Evolutionary conservation across 2,113 vertebrate species (phyloP).

Genomic region (Cacatua alba): DNA sequence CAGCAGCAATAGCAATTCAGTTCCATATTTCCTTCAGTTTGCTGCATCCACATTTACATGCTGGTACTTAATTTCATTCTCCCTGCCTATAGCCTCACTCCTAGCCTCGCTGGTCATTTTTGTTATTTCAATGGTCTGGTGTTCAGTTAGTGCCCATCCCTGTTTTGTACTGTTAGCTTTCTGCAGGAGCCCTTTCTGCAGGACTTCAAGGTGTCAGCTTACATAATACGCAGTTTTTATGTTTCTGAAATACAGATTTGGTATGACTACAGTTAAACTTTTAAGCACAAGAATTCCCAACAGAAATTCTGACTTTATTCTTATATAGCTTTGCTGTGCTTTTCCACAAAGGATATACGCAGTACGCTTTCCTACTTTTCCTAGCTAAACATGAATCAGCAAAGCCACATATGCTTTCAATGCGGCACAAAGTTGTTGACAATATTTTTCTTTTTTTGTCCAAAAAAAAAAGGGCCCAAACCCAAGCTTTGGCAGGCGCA

Average conservation of each 20-base stretch:
- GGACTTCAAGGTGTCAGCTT: not conserved
- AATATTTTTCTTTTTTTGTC: not conserved
- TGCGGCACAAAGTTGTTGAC: not conserved
- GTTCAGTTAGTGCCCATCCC: not conserved
- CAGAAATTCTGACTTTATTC: not conserved
- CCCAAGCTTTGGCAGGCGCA: not conserved
- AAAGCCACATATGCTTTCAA: not conserved
- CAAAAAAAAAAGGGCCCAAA: not conserved
- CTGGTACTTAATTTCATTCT: not conserved
- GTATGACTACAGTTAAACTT: not conserved
- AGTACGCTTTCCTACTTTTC: not conserved
- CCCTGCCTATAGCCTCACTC: not conserved
- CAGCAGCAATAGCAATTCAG: not conserved
- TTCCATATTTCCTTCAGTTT: not conserved
- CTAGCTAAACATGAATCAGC: not conserved
- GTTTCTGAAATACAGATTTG: not conserved
- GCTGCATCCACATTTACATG: not conserved
- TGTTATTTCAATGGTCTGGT: not conserved
- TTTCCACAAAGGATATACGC: not conserved
- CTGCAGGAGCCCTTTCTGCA: not conserved
- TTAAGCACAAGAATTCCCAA: rapidly evolving
- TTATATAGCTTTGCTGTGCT: not conserved
- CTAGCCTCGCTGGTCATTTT: not conserved
- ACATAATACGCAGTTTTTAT: not conserved
- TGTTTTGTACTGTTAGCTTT: not conserved